phyloP scores from a whole-genome alignment of 2,113 vertebrate genomes.

The Todiramphus chloris region DNA sequence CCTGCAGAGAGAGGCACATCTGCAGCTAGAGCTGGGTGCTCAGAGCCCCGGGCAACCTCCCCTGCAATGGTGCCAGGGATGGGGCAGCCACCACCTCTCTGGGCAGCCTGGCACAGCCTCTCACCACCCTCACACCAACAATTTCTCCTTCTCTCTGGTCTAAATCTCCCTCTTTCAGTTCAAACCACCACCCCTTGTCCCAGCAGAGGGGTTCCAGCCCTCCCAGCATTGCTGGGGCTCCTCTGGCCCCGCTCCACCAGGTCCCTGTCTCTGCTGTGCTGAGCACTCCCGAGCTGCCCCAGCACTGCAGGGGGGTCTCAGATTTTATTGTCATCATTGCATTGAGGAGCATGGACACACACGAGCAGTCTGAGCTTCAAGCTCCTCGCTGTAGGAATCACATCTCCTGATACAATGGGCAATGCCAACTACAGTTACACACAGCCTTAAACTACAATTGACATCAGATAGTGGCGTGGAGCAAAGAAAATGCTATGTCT shows the following conservation, averaged over 20 bases:
- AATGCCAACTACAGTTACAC: rapidly evolving
- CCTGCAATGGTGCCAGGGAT: not conserved
- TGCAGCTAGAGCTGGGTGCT: not conserved
- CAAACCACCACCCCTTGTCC: no score
- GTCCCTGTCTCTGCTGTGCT: no score
- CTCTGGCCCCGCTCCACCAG: no score
- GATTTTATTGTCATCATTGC: not conserved
- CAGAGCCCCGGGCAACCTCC: no score
- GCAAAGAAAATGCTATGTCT: not conserved
- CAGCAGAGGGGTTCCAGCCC: no score
- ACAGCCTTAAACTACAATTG: not conserved
- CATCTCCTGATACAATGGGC: not conserved
- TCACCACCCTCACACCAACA: no score
- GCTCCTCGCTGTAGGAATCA: not conserved
- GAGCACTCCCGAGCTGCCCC: no score
- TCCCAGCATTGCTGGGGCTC: no score
- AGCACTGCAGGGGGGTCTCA: no score
- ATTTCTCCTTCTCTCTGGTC: no score
- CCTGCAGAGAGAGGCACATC: not conserved
- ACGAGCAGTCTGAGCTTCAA: not conserved
- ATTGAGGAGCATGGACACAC: not conserved
- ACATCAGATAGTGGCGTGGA: not conserved
- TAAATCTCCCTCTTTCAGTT: no score
- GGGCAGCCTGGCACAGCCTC: no score
- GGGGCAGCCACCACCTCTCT: not conserved